Evolutionary conservation across 2,888 invertebrate genomes (phyloP), one percentile per base, ranked within the genome.

Genomic region (Lycaena phlaeas): DNA sequence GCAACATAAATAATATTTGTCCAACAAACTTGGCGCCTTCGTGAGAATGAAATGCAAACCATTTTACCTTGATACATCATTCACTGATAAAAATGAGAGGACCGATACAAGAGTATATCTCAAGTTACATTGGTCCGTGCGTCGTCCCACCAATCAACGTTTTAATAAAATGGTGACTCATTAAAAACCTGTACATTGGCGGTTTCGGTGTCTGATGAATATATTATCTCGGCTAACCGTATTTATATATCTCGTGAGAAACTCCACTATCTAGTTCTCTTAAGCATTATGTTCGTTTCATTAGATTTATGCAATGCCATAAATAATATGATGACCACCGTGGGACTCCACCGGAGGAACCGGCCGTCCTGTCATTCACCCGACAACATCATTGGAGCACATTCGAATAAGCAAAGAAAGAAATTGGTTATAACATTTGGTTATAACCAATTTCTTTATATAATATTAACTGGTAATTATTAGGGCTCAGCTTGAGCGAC

Each of bases 231-330:
- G 61, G 64, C 63, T 67, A 68, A 68, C 69, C 72, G 68, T 72
- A 63, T 68, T 67, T 65, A 61, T 60, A 59, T 60, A 66, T 65
- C 64, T 67, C 76, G 78, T 79, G 79, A 76, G 79, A 81, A 81
- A 61, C 61, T 60, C 55, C 51, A 42, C 43, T 44, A 41, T 31
- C 27, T 28, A 37, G 26, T 28, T 41, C 22, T 17, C 14, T 12
- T 34, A 34, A 26, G 22, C n/a, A 29, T 12, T 27, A 14, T 38
- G 36, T 22, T 36, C 26, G 31, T 37, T 29, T 30, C 11, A 17
- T 37, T 7, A 42, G 18, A 36, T 44, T 42, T 42, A 30, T 34
- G 34, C 22, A 34, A 34, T 34, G 34, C 12, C 9, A 11, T 10
- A 6, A 34, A 34, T 17, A 22, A 34, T 11, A 34, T 22, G 12